Base-by-base conservation (phyloP, 2,113 vertebrate species). In the Apteryx mantelli region DNA sequence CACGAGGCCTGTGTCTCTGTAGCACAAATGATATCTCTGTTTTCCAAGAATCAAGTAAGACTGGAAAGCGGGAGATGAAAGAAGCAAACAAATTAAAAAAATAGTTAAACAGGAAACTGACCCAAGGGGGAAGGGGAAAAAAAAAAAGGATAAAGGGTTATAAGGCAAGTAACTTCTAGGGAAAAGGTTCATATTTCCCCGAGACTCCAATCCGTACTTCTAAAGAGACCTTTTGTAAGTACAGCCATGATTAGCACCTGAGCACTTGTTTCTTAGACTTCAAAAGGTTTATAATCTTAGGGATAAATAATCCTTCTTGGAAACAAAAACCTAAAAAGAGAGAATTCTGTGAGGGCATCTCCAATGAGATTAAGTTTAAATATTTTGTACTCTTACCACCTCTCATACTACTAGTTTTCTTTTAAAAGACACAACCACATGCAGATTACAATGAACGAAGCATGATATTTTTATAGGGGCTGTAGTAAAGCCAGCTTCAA, bases 231-330 rank as follows among this genome's bases (percentile, higher is more conserved):
- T 24, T 10, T 55, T 60, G 6, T 32, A 42, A 83, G 28, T n/a
- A 10, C 14, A 55, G 48, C 19, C 66, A 78, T 44, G 21, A 53
- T 4, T 25, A 86, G 40, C 3, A 4, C 11, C 3, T 0, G 4
- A 46, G 42, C 4, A 42, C 19, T 64, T 18, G 25, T 44, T 89
- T 44, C 68, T 55, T 61, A 55, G 38, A 56, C 50, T 89, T 78
- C 48, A 65, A 38, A 64, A 36, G 26, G 11, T 74, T 84, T 73
- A 65, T 10, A 55, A 46, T n/a, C 36, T 17, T 50, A 77, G 44
- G 11, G 80, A 73, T 34, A 88, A 1, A 38, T 52, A 7, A 44
- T 36, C 73, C 68, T 65, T 61, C 36, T n/a, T 86, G 73, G 81
- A 56, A 93, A 80, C 12, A 69, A 73, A 84, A 84, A 89, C 36